phyloP scores from a whole-genome alignment of 2,113 vertebrate species.

The Lethenteron reissneri region DNA sequence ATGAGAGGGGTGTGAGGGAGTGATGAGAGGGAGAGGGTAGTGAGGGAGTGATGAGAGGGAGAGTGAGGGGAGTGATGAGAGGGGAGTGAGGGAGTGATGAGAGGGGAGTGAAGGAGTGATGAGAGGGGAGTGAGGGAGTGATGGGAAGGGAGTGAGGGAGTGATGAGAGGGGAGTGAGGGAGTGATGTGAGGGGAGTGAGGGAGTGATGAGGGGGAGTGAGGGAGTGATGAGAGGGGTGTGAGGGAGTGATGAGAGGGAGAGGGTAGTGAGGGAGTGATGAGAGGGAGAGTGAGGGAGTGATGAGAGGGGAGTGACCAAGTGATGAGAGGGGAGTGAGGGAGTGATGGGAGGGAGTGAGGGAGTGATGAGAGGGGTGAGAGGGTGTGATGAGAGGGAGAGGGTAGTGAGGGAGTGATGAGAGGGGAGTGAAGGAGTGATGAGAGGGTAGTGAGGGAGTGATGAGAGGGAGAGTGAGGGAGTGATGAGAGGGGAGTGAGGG shows the following conservation, averaged over 20 bases:
- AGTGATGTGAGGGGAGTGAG: not conserved
- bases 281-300: not conserved
- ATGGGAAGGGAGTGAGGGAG: not conserved
- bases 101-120: not conserved
- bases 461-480: not conserved
- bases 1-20: too few species aligned
- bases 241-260: not conserved
- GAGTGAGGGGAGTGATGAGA: too few species aligned
- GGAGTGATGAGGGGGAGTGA: not conserved
- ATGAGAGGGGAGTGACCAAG: not conserved
- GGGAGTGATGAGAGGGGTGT: too few species aligned
- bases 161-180: not conserved
- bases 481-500: not conserved
- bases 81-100: not conserved
- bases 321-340: not conserved
- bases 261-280: not conserved
- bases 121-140: not conserved
- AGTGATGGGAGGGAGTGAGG: not conserved
- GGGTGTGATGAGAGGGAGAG: not conserved
- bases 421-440: not conserved
- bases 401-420: not conserved
- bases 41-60: not conserved
- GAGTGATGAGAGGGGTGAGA: not conserved
- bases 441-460: not conserved
- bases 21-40: too few species aligned